A percentile compares a stretch with the other conserved stretches of the same genome.
Evolutionary conservation across 1,140 invertebrate genomes (phyloP).

Genomic region (Lanistes nyassanus): DNA sequence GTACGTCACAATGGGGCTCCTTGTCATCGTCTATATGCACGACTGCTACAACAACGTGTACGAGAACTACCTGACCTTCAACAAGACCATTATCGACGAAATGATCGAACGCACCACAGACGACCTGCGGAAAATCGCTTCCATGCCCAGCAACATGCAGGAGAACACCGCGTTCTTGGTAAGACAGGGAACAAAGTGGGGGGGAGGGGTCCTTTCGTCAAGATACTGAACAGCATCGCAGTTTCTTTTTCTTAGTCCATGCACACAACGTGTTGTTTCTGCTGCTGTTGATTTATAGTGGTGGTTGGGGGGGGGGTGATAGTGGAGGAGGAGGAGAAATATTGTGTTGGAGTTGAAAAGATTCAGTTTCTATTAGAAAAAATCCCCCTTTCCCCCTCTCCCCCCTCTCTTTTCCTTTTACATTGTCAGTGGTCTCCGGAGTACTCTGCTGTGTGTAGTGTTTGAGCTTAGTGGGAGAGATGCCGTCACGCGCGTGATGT

Average conservation of each 20-base stretch:
- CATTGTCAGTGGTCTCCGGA: no score
- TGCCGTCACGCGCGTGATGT: neutral
- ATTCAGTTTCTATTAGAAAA: neutral
- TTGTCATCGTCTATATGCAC: constrained; percentile 65
- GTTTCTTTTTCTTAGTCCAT: neutral
- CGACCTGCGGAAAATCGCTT: constrained; percentile 61
- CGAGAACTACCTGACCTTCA: constrained; percentile 63
- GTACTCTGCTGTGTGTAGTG: no score
- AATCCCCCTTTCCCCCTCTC: no score
- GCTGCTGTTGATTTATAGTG: neutral
- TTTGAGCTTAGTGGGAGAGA: neutral
- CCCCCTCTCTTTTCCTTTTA: neutral
- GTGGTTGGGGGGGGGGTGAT: neutral
- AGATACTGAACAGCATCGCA: neutral
- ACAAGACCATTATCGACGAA: constrained; percentile 60
- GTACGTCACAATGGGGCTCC: constrained; percentile 61
- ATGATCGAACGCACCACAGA: constrained; percentile 62
- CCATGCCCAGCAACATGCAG: constrained; percentile 59
- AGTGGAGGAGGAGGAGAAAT: neutral
- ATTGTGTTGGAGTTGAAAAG: neutral
- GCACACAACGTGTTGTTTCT: neutral
- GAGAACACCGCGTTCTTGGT: constrained; percentile 60
- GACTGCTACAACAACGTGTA: constrained; percentile 65
- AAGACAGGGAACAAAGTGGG: neutral
- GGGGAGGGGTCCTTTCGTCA: neutral